Base-by-base conservation (phyloP, 2,797 vertebrate species). In the Arnoldichthys spilopterus region DNA sequence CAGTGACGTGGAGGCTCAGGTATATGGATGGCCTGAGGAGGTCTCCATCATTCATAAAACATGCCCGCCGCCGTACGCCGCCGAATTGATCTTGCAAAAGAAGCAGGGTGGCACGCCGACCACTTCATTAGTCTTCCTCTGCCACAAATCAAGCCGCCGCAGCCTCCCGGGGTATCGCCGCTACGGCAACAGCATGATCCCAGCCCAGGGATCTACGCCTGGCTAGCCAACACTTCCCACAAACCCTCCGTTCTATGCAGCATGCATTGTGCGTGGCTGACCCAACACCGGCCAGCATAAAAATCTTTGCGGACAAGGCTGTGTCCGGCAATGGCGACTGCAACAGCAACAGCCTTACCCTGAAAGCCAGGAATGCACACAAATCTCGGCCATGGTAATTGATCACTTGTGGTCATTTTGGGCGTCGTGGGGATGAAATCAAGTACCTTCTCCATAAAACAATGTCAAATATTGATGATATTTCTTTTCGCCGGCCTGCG, bases 41-140 rank as follows among this genome's bases (percentile, higher is more conserved):
- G 92, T 92, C 93, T 94, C 92, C 93, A 94, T 95, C 93, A 93
- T 94, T 94, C 93, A 94, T 94, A 95, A 94, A 93, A 91, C 88
- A 83, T 86, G 80, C 62, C 88, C 87, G 80, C 88, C 82, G 85
- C 84, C 77, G 83, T 86, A 88, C 89, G 90, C 92, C 88, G 90
- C 88, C 49, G 89, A 95, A 95, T 94, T 94, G 94, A 94, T 94
- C 92, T 95, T 93, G 91, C 93, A 94, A 94, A 94, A 94, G 92
- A 94, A 93, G 91, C 89, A 86, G 92, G 92, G 92, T 93, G 93
- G 93, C 93, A 92, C 88, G 88, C 91, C 91, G 88, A 94, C 91
- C 92, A 91, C 93, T 95, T 95, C 93, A 94, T 95, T 94, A 94
- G 94, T 94, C 92, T 94, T 91, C 87, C 80, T 15, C 82, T 84